Conservation (phyloP, 1,140 invertebrate species). For the Dryas iulia region DNA sequence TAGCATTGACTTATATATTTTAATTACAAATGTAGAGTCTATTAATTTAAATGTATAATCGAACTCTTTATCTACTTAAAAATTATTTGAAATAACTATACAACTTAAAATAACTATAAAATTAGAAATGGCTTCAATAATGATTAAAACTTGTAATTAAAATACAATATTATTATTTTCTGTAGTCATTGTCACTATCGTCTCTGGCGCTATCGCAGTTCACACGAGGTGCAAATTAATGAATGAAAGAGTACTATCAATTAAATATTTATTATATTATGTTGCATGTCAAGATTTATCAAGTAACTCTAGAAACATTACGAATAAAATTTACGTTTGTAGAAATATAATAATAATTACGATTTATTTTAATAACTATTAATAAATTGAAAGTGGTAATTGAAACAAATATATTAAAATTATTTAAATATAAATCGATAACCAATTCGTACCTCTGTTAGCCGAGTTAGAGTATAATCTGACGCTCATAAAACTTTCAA, state of each 20-base stretch:
- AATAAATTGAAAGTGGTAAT: too few species aligned
- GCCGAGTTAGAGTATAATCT: background rate
- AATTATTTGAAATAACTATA: background rate
- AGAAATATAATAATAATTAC: too few species aligned
- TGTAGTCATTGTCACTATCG: background rate
- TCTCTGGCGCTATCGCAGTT: slow-evolving; percentile 12
- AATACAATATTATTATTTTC: background rate
- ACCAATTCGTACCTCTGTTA: background rate
- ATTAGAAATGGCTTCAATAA: background rate
- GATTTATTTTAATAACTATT: too few species aligned
- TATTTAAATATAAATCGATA: background rate
- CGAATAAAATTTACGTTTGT: too few species aligned
- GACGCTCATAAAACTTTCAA: background rate
- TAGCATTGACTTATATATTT: background rate
- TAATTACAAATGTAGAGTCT: too few species aligned
- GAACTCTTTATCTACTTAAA: background rate
- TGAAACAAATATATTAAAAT: too few species aligned
- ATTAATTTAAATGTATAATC: background rate
- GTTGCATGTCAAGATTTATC: background rate
- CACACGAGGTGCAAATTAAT: slow-evolving; percentile 17
- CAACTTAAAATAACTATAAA: background rate
- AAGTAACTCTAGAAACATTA: too few species aligned
- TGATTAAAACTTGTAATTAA: background rate
- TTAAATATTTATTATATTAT: background rate
- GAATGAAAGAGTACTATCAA: slow-evolving; percentile 24